Base-by-base conservation (phyloP, 2,113 vertebrate species). In the Monopterus albus region DNA sequence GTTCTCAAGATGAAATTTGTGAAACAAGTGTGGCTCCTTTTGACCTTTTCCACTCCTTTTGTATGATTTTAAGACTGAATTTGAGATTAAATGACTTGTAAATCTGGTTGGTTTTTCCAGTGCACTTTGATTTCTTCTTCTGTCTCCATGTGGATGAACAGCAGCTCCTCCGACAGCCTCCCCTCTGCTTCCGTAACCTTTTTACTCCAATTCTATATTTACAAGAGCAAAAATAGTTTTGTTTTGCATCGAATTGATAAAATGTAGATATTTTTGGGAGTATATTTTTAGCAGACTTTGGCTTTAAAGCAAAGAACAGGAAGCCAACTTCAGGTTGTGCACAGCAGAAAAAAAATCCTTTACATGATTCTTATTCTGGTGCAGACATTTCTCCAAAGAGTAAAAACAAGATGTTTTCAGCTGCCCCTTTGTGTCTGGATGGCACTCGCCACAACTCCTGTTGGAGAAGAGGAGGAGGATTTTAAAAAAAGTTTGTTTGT, bases 41-140 rank as follows among this genome's bases (percentile, higher is more conserved):
- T 47, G 18, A 62, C 43, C 67, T 58, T 78, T 82, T 81, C 50
- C 65, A 75, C 82, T 82, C 72, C 75, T 79, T 86, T 86, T 87
- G 81, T 87, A 87, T 84, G 64, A 80, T 85, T 88, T 81, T 45
- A 66, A 57, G 65, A 81, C 79, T 86, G 81, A 84, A 78, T 75
- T 81, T 68, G 81, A 90, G 77, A 90, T 88, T 88, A 88, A 90
- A 88, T 58, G 78, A 71, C 78, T 86, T 80, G 66, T 78, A 52
- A 81, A 86, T 67, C 61, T 61, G 74, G 5, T 31, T 26, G n/a
- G 12, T 62, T 60, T 74, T 52, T 55, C 46, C 15, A 10, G 49
- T 77, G 60, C 58, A 45, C 57, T 75, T 77, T 55, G 35, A 6
- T 76, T 75, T 64, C 39, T 61, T 61, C 36, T 45, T 60, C 33